These are phyloP conservation scores for Cheirogaleus medius DNA, from an alignment of 2,113 vertebrate species.

Conservation along the genomic window DNA sequence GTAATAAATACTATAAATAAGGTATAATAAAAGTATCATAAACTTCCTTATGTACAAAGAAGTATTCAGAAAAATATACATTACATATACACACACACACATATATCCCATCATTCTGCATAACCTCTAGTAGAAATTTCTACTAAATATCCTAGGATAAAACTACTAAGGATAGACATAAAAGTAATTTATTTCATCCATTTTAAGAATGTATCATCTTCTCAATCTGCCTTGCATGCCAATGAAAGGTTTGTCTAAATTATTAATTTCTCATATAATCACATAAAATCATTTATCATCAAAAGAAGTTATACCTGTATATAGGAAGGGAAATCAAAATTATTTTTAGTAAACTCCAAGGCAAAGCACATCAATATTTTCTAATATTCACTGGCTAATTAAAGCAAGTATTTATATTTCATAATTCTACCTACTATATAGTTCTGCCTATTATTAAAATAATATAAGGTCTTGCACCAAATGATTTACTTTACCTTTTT, in stretches of 20 bases:
- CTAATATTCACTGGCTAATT: neutral
- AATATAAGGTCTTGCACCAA: neutral
- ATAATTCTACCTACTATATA: neutral
- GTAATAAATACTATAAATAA: constrained; percentile 8
- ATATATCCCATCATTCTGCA: neutral
- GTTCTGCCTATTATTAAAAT: neutral
- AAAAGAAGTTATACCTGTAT: constrained; percentile 1
- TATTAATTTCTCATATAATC: constrained; percentile 14
- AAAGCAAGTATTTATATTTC: neutral
- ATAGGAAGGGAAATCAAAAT: neutral
- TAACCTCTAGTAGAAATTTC: neutral
- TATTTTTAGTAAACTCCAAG: neutral
- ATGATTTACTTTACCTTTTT: neutral
- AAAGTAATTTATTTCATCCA: neutral
- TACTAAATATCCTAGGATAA: neutral
- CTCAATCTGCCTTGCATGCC: neutral
- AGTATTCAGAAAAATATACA: neutral
- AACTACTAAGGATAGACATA: neutral
- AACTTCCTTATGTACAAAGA: neutral
- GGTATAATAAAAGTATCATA: neutral
- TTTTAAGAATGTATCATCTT: neutral
- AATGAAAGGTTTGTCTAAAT: neutral
- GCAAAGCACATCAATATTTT: neutral
- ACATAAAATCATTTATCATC: neutral
- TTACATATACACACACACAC: neutral